Conservation (phyloP, 1,140 invertebrate species). For the Dendroctonus ponderosae region DNA sequence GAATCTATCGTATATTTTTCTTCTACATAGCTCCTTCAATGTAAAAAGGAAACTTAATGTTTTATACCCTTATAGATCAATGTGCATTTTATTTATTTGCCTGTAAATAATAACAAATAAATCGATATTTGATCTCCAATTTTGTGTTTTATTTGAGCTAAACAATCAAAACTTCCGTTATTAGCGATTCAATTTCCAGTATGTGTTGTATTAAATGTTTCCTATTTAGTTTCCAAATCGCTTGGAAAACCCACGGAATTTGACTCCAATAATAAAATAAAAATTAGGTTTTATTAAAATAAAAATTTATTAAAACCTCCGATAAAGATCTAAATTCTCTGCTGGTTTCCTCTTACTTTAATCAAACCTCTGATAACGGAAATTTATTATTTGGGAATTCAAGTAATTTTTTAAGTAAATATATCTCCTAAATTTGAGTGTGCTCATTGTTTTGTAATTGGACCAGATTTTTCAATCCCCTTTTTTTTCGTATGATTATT, state of each 20-base stretch:
- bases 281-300: not conserved
- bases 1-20: not conserved
- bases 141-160: not conserved
- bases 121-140: not conserved
- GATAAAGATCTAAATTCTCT: too few species aligned
- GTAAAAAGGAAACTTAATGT: constrained; percentile 5
- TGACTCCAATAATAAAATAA: not conserved
- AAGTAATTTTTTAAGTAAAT: too few species aligned
- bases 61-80: constrained; percentile 14
- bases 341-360: too few species aligned
- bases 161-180: not conserved
- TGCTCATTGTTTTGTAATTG: too few species aligned
- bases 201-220: not conserved
- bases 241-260: not conserved
- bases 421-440: too few species aligned
- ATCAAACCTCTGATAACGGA: too few species aligned
- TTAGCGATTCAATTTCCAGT: not conserved
- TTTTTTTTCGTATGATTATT: too few species aligned
- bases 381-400: too few species aligned
- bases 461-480: too few species aligned
- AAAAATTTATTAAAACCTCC: not conserved
- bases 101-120: constrained; percentile 5
- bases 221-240: not conserved
- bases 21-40: not conserved
- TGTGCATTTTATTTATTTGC: constrained; percentile 9